Conservation (phyloP, 2,113 vertebrate species). For the Pygathrix nemaeus region DNA sequence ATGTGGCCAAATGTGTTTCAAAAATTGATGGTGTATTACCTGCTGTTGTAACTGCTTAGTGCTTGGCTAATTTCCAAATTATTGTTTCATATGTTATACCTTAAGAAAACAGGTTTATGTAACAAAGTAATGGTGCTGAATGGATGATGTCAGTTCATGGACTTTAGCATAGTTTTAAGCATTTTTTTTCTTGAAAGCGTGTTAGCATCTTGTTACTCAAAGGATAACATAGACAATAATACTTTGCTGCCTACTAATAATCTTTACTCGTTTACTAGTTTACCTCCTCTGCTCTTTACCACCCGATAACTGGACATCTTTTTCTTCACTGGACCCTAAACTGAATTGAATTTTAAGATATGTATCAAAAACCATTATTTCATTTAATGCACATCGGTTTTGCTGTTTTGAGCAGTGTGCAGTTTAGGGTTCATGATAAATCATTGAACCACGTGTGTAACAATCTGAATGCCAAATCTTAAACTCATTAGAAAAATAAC, state of each 20-base stretch:
- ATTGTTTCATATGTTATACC: slow-evolving; percentile 81
- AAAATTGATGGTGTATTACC: slow-evolving; percentile 81
- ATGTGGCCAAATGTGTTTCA: slow-evolving; percentile 74
- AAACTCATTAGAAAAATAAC: slow-evolving; percentile 1
- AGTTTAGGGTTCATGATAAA: neutral
- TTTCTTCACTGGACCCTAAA: slow-evolving; percentile 52
- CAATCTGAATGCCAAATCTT: slow-evolving; percentile 26
- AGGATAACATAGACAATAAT: slow-evolving; percentile 83
- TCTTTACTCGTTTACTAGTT: slow-evolving; percentile 72
- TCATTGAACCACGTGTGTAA: slow-evolving; percentile 19
- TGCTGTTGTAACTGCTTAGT: slow-evolving; percentile 81
- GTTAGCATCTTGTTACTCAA: slow-evolving; percentile 86
- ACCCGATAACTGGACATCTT: slow-evolving; percentile 72
- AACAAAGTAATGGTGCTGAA: slow-evolving; percentile 78
- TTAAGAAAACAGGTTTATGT: slow-evolving; percentile 82
- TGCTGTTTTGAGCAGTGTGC: slow-evolving; percentile 13
- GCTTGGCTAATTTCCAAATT: slow-evolving; percentile 83
- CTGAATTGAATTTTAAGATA: slow-evolving; percentile 47
- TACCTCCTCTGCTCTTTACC: slow-evolving; percentile 78
- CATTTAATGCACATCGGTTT: neutral
- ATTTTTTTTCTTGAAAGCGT: slow-evolving; percentile 80
- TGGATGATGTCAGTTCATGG: slow-evolving; percentile 84
- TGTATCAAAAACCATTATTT: slow-evolving; percentile 49
- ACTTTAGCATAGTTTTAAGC: slow-evolving; percentile 83
- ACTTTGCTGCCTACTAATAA: slow-evolving; percentile 77